phyloP scores from a whole-genome alignment of 1,140 invertebrate species.

The Drosophila quadrilineata region DNA sequence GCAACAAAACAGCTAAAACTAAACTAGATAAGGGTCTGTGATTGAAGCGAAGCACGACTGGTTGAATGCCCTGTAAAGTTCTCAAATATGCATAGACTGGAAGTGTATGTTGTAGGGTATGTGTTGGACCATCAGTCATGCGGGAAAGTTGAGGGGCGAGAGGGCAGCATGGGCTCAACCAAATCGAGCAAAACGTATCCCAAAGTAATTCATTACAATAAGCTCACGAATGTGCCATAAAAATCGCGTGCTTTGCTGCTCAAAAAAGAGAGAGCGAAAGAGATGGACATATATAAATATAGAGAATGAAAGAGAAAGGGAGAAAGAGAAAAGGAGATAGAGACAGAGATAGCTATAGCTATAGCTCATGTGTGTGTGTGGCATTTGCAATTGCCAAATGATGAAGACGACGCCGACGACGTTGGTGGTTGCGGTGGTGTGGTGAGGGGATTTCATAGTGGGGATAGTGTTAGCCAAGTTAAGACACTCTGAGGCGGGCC shows the following conservation, averaged over 20 bases:
- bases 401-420: slow-evolving; percentile 15
- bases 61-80: too few relatives aligned
- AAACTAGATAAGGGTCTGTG: background rate
- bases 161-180: background rate
- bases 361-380: too few relatives aligned
- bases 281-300: background rate
- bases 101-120: too few relatives aligned
- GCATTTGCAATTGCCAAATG: slow-evolving; percentile 32
- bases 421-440: background rate
- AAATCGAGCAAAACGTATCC: slow-evolving; percentile 24
- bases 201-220: slow-evolving; percentile 81
- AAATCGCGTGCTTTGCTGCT: slow-evolving; percentile 51
- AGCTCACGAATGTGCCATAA: slow-evolving; percentile 81
- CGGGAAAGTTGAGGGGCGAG: background rate
- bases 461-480: background rate
- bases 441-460: background rate
- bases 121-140: too few relatives aligned
- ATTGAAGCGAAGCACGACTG: too few relatives aligned
- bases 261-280: background rate
- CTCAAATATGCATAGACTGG: too few relatives aligned
- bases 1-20: background rate
- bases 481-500: slow-evolving; percentile 28
- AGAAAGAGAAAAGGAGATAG: background rate
- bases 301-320: background rate
- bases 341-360: too few relatives aligned